Percentiles rank a stretch among this genome's conserved stretches.
Evolutionary conservation across 1,140 invertebrate genomes (phyloP).

Genomic region (Caerostris extrusa): DNA sequence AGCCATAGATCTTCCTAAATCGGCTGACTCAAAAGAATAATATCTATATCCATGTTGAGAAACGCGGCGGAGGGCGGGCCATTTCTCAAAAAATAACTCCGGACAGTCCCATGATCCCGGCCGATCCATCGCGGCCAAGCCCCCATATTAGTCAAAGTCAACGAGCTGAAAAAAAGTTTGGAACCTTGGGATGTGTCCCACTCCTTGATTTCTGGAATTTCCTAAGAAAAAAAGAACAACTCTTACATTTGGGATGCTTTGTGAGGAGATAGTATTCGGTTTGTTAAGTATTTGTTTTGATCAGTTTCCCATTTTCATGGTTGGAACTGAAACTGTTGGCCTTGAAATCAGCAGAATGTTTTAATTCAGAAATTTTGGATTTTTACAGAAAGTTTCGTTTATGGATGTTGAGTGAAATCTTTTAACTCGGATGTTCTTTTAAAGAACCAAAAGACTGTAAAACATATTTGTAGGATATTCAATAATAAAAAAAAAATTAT

Average conservation of each 20-base stretch:
- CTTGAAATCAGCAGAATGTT: not conserved
- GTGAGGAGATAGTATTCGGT: not conserved
- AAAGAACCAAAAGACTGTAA: too few relatives aligned
- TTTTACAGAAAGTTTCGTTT: too few relatives aligned
- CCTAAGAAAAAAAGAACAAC: not conserved
- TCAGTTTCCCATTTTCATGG: not conserved
- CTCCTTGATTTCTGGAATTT: not conserved
- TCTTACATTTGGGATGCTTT: constrained; percentile 15
- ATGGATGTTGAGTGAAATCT: too few relatives aligned
- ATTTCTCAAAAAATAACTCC: constrained; percentile 69
- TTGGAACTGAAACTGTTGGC: not conserved
- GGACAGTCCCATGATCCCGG: constrained; percentile 32
- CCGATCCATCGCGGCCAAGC: constrained; percentile 50
- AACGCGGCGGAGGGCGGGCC: not conserved
- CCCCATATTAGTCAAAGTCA: constrained; percentile 59
- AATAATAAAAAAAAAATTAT: too few relatives aligned
- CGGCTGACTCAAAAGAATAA: not conserved
- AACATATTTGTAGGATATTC: too few relatives aligned
- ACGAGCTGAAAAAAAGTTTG: constrained; percentile 51
- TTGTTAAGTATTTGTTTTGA: not conserved
- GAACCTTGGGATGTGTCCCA: not conserved
- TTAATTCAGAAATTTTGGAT: not conserved
- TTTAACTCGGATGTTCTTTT: too few relatives aligned
- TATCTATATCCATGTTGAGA: constrained; percentile 65
- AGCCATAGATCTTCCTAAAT: constrained; percentile 39